Conservation (phyloP, 2,888 invertebrate species). For the Sphinx pinastri region DNA sequence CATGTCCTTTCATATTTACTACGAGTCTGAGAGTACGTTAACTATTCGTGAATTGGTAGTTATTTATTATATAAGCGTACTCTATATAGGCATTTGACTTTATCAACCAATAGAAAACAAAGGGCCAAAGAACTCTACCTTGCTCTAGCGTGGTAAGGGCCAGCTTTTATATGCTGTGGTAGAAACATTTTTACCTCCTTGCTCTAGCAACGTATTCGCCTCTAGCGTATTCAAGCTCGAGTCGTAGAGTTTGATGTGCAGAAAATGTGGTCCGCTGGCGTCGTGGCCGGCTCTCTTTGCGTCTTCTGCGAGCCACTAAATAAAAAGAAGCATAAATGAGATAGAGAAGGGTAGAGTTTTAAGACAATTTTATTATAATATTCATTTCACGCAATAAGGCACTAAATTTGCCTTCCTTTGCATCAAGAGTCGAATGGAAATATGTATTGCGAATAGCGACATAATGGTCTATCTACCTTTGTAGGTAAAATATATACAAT, state of each 20-base stretch:
- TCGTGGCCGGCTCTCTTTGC: slow-evolving; percentile 94
- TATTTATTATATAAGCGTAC: too few species aligned
- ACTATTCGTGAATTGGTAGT: too few species aligned
- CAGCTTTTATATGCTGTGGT: too few species aligned
- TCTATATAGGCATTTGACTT: too few species aligned
- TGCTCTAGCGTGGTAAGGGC: too few species aligned
- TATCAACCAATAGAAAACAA: too few species aligned
- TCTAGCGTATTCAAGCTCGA: slow-evolving; percentile 95
- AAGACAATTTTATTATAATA: neutral
- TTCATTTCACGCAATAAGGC: neutral
- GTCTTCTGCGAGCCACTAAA: slow-evolving; percentile 91
- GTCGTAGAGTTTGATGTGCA: slow-evolving; percentile 94
- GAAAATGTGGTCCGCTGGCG: slow-evolving; percentile 97
- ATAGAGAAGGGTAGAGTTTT: too few species aligned
- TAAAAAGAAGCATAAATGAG: slow-evolving; percentile 23
- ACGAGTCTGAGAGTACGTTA: too few species aligned
- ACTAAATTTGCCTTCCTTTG: neutral
- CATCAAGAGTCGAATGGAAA: neutral
- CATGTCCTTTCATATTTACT: too few species aligned
- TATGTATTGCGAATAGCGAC: neutral
- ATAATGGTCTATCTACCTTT: too few species aligned
- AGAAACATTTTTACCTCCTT: slow-evolving; percentile 85
- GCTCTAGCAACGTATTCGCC: slow-evolving; percentile 97
- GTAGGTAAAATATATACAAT: too few species aligned
- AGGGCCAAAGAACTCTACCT: too few species aligned